A percentile compares a stretch with the other conserved stretches of the same genome.
phyloP scores from a whole-genome alignment of 2,113 vertebrate species.

The Plotosus lineatus region DNA sequence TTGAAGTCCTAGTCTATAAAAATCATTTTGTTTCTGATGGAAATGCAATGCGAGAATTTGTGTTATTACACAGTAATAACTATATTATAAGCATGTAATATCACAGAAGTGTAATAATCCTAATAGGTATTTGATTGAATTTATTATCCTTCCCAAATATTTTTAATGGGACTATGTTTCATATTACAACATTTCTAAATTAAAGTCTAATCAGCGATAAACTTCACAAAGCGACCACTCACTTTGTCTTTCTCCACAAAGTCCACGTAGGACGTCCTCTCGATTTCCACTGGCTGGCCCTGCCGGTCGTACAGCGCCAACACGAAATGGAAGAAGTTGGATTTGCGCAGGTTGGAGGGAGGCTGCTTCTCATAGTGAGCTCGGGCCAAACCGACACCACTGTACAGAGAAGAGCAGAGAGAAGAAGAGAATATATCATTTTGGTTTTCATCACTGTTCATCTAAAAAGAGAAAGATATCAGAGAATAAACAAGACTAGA shows the following conservation, averaged over 20 bases:
- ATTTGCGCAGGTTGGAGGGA: conserved; percentile 93
- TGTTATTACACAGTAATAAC: conserved; percentile 18
- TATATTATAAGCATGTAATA: not conserved
- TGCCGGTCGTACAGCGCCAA: conserved; percentile 95
- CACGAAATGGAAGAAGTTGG: conserved; percentile 98
- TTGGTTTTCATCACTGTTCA: conserved; percentile 33
- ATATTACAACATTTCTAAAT: not conserved
- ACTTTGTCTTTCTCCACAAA: conserved; percentile 97
- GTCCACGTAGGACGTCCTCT: conserved; percentile 92
- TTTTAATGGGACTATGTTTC: not conserved
- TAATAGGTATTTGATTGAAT: not conserved
- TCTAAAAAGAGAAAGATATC: not conserved
- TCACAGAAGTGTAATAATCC: not conserved
- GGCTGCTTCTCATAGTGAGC: conserved; percentile 98
- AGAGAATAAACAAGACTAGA: not conserved
- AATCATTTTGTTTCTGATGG: not conserved
- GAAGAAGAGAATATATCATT: conserved; percentile 2
- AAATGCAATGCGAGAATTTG: not conserved
- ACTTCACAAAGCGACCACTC: conserved; percentile 38
- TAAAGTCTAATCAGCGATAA: not conserved
- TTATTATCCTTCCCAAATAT: not conserved
- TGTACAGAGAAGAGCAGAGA: conserved; percentile 58
- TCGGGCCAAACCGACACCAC: conserved; percentile 87
- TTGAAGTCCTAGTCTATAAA: not conserved
- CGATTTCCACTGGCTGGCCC: conserved; percentile 95